Percentiles rank a stretch among this genome's conserved stretches.
phyloP scores from a whole-genome alignment of 2,888 invertebrate genomes.

The Drosophila lacicola region DNA sequence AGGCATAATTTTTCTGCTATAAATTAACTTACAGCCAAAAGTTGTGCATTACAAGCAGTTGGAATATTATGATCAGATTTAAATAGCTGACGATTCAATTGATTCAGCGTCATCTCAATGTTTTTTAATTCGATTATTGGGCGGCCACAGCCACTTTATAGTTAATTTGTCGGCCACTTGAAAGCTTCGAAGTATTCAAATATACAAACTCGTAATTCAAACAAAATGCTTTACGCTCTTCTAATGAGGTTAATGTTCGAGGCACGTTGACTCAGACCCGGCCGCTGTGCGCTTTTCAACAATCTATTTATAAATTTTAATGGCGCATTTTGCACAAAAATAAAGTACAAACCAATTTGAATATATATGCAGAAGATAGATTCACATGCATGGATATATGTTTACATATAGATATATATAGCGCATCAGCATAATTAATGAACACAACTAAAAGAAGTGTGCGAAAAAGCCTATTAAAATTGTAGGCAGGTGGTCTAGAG shows the following conservation, averaged over 20 bases:
- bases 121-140: constrained; percentile 19
- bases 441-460: constrained; percentile 20
- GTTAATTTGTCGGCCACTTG: constrained; percentile 40
- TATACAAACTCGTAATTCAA: constrained; percentile 26
- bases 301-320: constrained; percentile 75
- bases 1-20: no score
- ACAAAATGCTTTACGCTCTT: constrained; percentile 47
- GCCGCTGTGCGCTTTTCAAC: constrained; percentile 59
- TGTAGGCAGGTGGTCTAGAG: constrained; percentile 45
- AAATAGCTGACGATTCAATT: constrained; percentile 8
- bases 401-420: neutral
- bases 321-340: constrained; percentile 81
- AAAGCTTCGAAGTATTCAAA: constrained; percentile 29
- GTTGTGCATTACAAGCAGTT: neutral
- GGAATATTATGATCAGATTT: constrained; percentile 5
- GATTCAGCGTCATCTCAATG: constrained; percentile 6
- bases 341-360: constrained; percentile 70
- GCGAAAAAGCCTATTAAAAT: constrained; percentile 39
- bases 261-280: constrained; percentile 67
- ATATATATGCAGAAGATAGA: constrained; percentile 16
- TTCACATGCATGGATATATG: neutral
- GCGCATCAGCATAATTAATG: constrained; percentile 42
- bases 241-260: constrained; percentile 81
- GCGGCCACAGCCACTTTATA: constrained; percentile 32
- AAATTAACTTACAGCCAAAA: no score